These are phyloP conservation scores for Corythaeola cristata DNA, from an alignment of 2,113 vertebrate genomes.

Conservation along the genomic window DNA sequence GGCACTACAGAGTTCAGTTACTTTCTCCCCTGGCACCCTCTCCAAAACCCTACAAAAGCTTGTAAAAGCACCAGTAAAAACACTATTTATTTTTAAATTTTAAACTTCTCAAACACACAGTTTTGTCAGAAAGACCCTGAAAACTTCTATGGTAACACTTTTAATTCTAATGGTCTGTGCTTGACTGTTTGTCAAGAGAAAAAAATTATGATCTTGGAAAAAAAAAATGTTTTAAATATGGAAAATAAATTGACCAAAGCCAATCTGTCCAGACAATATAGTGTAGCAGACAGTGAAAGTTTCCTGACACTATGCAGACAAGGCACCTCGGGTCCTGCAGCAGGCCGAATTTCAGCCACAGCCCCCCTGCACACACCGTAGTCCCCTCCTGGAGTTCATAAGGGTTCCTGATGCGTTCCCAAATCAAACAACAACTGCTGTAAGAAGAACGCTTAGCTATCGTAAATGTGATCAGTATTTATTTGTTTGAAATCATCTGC, in stretches of 20 bases:
- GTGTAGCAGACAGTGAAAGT: not conserved
- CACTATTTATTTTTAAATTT: not conserved
- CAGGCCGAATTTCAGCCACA: not conserved
- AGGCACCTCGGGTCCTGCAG: not conserved
- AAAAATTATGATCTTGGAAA: not conserved
- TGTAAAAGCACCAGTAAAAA: not conserved
- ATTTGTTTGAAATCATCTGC: not conserved
- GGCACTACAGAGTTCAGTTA: not conserved
- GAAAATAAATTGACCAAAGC: constrained; percentile 5
- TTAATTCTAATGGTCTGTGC: not conserved
- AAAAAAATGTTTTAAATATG: not conserved
- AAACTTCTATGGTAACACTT: not conserved
- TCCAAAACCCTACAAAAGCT: not conserved
- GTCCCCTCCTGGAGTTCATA: not conserved
- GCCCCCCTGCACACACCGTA: rapidly evolving
- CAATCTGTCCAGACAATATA: not conserved
- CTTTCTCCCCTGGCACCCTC: not conserved
- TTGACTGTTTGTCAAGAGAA: not conserved
- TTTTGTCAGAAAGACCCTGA: not conserved
- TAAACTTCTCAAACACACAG: not conserved
- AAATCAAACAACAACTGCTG: not conserved
- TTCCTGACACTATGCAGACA: not conserved
- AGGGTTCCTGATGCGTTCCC: not conserved
- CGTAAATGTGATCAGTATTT: not conserved
- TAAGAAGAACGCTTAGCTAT: not conserved